Percentiles rank a stretch among this genome's conserved stretches.
These are phyloP conservation scores for Bujurquina vittata DNA, from an alignment of 2,113 vertebrate genomes.

Conservation along the genomic window DNA sequence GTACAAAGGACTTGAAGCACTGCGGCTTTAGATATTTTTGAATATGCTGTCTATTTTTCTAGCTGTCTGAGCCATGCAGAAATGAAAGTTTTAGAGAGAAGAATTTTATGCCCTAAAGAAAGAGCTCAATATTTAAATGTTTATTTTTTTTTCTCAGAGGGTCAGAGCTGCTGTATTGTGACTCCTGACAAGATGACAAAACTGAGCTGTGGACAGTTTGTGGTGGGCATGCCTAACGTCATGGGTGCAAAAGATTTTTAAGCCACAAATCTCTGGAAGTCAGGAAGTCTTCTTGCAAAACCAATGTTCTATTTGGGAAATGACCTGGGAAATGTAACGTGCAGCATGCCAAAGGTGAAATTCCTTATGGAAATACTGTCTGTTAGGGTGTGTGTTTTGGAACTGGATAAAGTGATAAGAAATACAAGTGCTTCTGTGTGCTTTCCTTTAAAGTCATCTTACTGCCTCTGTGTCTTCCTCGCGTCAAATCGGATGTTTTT, in stretches of 20 bases:
- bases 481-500: too few species aligned
- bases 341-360: constrained; percentile 19
- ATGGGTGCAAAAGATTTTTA: not conserved
- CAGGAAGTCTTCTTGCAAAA: not conserved
- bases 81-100: not conserved
- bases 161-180: not conserved
- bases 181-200: not conserved
- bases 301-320: not conserved
- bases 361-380: not conserved
- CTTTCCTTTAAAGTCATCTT: not conserved
- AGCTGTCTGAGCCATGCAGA: not conserved
- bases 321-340: not conserved
- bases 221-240: not conserved
- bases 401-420: constrained; percentile 22
- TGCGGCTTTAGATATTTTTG: constrained; percentile 32
- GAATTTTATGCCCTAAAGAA: not conserved
- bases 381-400: constrained; percentile 3
- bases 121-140: not conserved
- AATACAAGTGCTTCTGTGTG: not conserved
- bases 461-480: fast-evolving
- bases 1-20: not conserved
- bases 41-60: constrained; percentile 29
- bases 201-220: not conserved
- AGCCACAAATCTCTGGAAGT: not conserved
- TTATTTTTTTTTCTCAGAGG: not conserved